These are phyloP conservation scores for Drosophila simulans DNA, from an alignment of 1,140 invertebrate genomes.

Conservation along the genomic window DNA sequence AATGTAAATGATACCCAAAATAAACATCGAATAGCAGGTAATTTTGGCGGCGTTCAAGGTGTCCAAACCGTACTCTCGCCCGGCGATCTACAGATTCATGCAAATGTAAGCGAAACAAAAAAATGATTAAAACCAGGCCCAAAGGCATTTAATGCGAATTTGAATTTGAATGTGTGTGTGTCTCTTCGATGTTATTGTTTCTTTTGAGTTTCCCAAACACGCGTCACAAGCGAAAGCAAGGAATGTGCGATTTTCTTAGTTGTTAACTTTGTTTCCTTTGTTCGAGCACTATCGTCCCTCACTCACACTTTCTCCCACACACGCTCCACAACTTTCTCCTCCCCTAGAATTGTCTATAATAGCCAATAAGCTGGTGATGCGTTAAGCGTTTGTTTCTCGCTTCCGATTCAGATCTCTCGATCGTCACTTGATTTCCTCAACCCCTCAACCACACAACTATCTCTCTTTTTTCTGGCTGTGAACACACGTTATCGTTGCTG, in stretches of 20 bases:
- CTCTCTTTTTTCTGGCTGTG: constrained; percentile 29
- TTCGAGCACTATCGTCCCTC: constrained; percentile 54
- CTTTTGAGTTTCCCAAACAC: constrained; percentile 41
- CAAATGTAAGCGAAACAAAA: constrained; percentile 78
- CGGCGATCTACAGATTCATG: constrained; percentile 84
- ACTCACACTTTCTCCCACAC: constrained; percentile 23
- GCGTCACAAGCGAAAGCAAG: constrained; percentile 40
- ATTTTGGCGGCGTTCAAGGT: constrained; percentile 79
- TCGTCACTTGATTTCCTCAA: constrained; percentile 33
- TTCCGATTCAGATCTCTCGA: constrained; percentile 24
- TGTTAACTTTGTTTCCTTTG: constrained; percentile 47
- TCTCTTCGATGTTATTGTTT: constrained; percentile 60
- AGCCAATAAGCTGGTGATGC: constrained; percentile 40
- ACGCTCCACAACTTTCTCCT: constrained; percentile 8
- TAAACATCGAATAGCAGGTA: constrained; percentile 73
- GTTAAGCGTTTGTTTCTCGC: constrained; percentile 23
- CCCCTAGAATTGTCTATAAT: constrained; percentile 31
- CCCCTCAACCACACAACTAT: constrained; percentile 8
- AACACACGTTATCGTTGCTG: constrained; percentile 44
- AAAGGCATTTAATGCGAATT: constrained; percentile 37
- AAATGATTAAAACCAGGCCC: constrained; percentile 23
- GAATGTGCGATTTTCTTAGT: constrained; percentile 57
- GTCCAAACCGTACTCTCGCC: constrained; percentile 76
- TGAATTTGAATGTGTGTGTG: constrained; percentile 64
- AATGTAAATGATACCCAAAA: constrained; percentile 39